Conservation (phyloP, 2,888 invertebrate species). For the Pachydiplax longipennis region DNA sequence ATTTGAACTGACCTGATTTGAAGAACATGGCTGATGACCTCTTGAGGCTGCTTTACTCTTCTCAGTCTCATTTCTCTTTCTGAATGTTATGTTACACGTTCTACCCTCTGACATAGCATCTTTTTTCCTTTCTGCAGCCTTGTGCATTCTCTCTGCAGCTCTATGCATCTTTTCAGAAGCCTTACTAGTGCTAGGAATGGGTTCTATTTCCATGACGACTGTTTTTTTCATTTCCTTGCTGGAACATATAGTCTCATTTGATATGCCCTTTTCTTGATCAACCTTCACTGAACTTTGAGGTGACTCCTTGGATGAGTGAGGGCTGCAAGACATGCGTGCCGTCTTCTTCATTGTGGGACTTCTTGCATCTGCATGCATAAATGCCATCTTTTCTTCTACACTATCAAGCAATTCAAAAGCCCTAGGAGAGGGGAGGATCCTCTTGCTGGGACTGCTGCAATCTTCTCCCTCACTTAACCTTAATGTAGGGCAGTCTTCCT, state of each 20-base stretch:
- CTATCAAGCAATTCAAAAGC: not conserved
- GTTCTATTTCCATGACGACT: not conserved
- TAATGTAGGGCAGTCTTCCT: not conserved
- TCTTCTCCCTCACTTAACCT: conserved; percentile 31
- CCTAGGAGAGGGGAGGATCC: not conserved
- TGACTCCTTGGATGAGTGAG: not conserved
- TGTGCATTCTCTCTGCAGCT: not conserved
- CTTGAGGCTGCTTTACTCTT: not conserved
- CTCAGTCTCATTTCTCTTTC: not conserved
- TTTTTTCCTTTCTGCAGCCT: not conserved
- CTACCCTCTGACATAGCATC: not conserved
- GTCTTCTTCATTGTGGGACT: not conserved
- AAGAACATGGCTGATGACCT: not conserved
- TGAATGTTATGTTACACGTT: not conserved
- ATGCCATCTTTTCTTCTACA: not conserved
- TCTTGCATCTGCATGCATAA: not conserved
- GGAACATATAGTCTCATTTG: not conserved
- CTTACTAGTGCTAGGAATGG: conserved; percentile 2
- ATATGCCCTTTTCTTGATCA: not conserved
- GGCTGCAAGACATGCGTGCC: conserved; percentile 26
- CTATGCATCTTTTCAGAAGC: not conserved
- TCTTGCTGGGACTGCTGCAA: not conserved
- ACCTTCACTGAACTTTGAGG: not conserved
- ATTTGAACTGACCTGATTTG: not conserved
- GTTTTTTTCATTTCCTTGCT: not conserved